A percentile compares a stretch with the other conserved stretches of the same genome.
Conservation (phyloP, 2,113 vertebrate species). For the Zosterops lateralis region DNA sequence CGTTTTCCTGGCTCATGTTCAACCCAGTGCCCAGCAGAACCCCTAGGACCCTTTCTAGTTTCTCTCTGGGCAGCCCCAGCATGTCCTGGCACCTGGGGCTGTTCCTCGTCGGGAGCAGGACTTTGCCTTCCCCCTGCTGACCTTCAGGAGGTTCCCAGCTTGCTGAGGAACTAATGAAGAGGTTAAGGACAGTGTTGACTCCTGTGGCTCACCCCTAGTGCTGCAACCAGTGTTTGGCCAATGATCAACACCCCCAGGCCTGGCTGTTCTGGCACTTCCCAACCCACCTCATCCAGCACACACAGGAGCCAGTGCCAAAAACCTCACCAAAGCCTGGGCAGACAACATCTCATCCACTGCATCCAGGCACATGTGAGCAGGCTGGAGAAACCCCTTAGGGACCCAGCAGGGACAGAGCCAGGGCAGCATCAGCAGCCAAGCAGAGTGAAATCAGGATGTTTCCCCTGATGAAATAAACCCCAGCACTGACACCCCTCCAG, state of each 20-base stretch:
- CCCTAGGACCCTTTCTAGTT: neutral
- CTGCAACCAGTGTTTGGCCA: neutral
- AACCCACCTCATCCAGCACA: neutral
- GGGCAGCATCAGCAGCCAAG: neutral
- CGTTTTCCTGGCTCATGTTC: neutral
- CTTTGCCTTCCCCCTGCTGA: neutral
- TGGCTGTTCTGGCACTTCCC: neutral
- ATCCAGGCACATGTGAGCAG: neutral
- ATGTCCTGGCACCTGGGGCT: accelerated
- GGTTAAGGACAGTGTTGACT: neutral
- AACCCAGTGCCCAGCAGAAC: neutral
- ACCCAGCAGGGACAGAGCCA: neutral
- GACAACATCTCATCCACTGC: accelerated
- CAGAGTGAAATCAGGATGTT: neutral
- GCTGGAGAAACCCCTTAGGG: neutral
- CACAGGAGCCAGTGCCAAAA: neutral
- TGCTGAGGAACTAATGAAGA: neutral
- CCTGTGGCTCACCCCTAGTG: neutral
- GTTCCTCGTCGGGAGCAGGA: neutral
- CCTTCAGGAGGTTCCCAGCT: neutral
- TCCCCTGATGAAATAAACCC: accelerated
- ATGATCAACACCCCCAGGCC: neutral
- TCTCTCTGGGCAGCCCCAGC: neutral
- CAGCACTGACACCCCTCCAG: accelerated
- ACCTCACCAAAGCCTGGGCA: neutral